Conservation (phyloP, 2,797 vertebrate genomes). For the Aphelocoma californica region DNA sequence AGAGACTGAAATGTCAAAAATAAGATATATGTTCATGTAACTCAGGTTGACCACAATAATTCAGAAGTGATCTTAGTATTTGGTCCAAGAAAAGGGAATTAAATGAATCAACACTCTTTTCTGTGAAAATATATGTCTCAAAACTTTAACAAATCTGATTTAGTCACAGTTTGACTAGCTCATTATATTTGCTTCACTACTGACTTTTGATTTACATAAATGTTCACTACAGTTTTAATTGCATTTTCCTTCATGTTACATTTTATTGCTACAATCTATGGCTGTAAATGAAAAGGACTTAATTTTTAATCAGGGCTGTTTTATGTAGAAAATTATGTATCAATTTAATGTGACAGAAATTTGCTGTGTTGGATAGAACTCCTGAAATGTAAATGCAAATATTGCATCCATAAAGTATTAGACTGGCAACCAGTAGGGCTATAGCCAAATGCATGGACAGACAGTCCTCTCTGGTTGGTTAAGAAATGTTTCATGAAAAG, state of each 20-base stretch:
- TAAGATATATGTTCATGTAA: not conserved
- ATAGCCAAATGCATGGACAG: not conserved
- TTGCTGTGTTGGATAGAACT: not conserved
- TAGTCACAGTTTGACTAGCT: constrained; percentile 19
- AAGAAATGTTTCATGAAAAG: not conserved
- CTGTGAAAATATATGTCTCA: not conserved
- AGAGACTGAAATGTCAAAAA: not conserved
- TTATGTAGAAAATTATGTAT: constrained; percentile 52
- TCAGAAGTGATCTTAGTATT: not conserved
- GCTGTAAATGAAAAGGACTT: constrained; percentile 60
- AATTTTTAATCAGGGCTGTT: constrained; percentile 64
- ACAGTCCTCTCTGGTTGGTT: not conserved
- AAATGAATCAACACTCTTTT: not conserved
- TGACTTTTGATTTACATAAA: constrained; percentile 53
- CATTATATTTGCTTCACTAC: constrained; percentile 57
- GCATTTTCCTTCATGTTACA: constrained; percentile 50
- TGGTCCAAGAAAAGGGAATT: not conserved
- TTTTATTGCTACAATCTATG: constrained; percentile 60
- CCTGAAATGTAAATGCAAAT: not conserved
- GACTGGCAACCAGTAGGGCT: not conserved
- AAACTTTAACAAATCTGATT: constrained; percentile 34
- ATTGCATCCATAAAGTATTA: not conserved
- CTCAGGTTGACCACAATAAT: not conserved
- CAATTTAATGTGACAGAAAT: constrained; percentile 44
- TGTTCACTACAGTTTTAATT: constrained; percentile 52